Evolutionary conservation across 1,140 invertebrate genomes (phyloP), one percentile per base, ranked within the genome.

Genomic region (Neocloeon triangulifer): DNA sequence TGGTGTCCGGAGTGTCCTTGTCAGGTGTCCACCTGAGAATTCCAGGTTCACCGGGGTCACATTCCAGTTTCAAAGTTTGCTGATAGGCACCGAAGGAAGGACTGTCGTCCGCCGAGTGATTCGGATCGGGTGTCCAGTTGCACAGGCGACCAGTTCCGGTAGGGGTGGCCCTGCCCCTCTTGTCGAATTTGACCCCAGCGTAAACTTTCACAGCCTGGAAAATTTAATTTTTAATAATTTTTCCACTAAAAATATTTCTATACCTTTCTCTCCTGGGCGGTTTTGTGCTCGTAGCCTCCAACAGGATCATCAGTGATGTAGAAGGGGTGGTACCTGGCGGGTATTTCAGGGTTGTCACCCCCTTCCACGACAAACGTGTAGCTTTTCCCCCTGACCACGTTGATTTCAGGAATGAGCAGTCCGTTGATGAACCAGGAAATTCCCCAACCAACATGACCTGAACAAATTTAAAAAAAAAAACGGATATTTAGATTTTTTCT

Each of bases 371-470:
- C 71, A 48, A 91, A 91, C 1, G 77, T 86, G 46, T 95, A 95
- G 7, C 72, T 81, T 45, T 69, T 73, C 2, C 85, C 84, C 22
- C 88, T 59, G 1, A 91, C 78, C 2, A 94, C 75, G 41, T 88
- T 78, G 34, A 94, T 74, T 56, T 88, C 86, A 0, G 88, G 86
- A 36, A 91, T 82, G 5, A 95, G 55, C 1, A 92, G 61, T 0
- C 89, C 89, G 50, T 95, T 94, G 41, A 95, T 88, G 55, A 85
- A 89, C 85, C 85, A 94, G 1, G 80, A 73, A 40, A 91, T 77
- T 23, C 85, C 82, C 82, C 84, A 89, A 22, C 82, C 82, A 3
- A 86, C 77, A 48, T 86, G 76, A 40, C 82, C 82, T 82, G 35
- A 10, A 23, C 31, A 20, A 37, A n/a, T n/a, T n/a, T n/a, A n/a